Percentiles rank a stretch among this genome's conserved stretches.
Conservation (phyloP, 2,113 vertebrate species). For the Serinus canaria region DNA sequence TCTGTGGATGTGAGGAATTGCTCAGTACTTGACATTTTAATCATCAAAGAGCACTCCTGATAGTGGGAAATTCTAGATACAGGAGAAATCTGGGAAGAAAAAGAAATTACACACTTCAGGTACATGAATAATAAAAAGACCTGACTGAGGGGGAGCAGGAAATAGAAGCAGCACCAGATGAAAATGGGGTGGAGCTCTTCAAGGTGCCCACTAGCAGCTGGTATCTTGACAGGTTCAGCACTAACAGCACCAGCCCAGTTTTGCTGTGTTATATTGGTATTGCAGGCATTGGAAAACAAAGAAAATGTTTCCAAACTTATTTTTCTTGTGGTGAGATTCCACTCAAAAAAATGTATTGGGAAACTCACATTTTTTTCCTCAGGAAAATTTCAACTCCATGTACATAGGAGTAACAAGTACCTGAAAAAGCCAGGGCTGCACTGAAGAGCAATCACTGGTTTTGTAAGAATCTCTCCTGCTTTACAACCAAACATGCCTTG, state of each 20-base stretch:
- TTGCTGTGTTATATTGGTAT: background rate
- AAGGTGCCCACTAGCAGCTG: background rate
- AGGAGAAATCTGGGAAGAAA: background rate
- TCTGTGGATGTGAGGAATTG: background rate
- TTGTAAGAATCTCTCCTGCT: background rate
- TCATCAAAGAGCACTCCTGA: background rate
- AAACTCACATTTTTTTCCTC: background rate
- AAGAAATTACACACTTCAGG: background rate
- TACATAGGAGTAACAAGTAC: background rate
- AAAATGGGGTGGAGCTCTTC: background rate
- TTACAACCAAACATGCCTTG: background rate
- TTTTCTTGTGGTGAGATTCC: background rate
- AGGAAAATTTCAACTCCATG: background rate
- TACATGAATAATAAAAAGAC: background rate
- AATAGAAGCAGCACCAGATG: background rate
- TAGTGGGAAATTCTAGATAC: background rate
- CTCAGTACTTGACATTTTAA: background rate
- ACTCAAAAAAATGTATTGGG: background rate
- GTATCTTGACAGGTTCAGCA: background rate
- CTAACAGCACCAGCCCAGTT: background rate
- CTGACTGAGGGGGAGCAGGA: background rate
- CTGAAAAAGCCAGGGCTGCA: background rate
- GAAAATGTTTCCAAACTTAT: background rate
- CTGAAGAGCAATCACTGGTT: background rate
- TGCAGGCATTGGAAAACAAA: background rate